Percentiles rank a stretch among this genome's conserved stretches.
Evolutionary conservation across 2,113 vertebrate species (phyloP).

Genomic region (Onychorhynchus coronatus): DNA sequence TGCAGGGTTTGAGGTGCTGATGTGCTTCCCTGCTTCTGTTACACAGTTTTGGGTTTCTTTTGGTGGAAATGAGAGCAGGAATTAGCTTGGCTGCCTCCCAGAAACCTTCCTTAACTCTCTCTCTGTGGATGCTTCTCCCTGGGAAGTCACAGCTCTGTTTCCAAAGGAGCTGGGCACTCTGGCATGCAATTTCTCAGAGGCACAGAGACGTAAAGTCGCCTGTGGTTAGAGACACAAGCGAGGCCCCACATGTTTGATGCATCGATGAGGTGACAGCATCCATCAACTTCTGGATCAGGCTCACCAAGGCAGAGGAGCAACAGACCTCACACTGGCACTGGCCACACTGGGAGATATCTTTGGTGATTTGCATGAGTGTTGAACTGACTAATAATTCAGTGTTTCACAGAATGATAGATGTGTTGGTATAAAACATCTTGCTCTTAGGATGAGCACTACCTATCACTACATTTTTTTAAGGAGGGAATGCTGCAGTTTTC

Average conservation of each 20-base stretch:
- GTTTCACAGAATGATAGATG: background rate
- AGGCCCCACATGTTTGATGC: background rate
- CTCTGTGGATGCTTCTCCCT: background rate
- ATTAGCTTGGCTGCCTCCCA: background rate
- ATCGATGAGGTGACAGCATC: background rate
- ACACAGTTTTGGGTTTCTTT: background rate
- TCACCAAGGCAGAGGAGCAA: background rate
- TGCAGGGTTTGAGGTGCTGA: fast-evolving
- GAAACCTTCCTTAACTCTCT: background rate
- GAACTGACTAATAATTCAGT: background rate
- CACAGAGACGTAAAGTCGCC: background rate
- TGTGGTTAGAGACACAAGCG: background rate
- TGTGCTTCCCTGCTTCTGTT: background rate
- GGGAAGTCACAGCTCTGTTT: background rate
- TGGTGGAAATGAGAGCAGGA: background rate
- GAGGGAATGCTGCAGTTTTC: background rate
- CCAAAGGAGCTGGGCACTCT: background rate
- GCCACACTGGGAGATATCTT: fast-evolving
- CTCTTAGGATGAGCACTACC: background rate
- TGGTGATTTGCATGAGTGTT: background rate
- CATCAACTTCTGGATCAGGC: background rate
- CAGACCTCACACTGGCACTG: background rate
- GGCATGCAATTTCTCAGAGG: background rate
- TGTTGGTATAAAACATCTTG: fast-evolving
- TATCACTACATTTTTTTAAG: background rate